These are phyloP conservation scores for Aphelenchoides bicaudatus DNA, from an alignment of 2,888 invertebrate genomes.

Conservation along the genomic window DNA sequence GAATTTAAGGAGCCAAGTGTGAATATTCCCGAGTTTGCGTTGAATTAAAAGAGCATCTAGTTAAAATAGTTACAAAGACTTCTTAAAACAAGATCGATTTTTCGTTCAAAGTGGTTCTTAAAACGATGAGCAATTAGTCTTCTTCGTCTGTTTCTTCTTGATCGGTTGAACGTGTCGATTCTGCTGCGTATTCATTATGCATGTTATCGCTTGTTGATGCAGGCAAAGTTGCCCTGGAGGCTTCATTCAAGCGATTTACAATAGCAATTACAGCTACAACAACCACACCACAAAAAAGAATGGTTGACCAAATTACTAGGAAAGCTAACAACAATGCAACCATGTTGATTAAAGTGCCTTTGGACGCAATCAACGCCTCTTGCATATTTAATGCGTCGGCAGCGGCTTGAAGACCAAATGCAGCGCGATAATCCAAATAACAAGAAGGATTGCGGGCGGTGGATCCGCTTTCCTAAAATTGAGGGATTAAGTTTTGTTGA, in stretches of 20 bases:
- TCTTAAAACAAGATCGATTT: no score
- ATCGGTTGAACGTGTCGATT: background rate
- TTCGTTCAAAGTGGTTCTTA: no score
- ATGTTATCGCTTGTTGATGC: background rate
- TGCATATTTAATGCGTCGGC: slow-evolving; percentile 8
- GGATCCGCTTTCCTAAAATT: slow-evolving; percentile 14
- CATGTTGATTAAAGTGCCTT: slow-evolving; percentile 30
- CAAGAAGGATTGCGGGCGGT: slow-evolving; percentile 16
- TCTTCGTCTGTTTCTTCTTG: background rate
- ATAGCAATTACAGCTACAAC: slow-evolving; percentile 23
- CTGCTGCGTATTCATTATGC: background rate
- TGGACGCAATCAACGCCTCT: slow-evolving; percentile 22
- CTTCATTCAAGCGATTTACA: slow-evolving; percentile 11
- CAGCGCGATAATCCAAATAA: slow-evolving; percentile 11
- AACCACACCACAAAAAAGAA: slow-evolving; percentile 27
- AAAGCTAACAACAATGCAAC: slow-evolving; percentile 33
- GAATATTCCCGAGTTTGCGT: no score
- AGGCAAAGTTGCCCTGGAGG: background rate
- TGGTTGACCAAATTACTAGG: slow-evolving; percentile 34
- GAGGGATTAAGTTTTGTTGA: no score
- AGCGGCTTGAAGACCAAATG: background rate
- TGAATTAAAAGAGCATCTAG: no score
- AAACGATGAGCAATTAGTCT: no score
- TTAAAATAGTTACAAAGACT: no score
- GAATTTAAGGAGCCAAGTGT: no score